Percentiles rank a stretch among this genome's conserved stretches.
These are phyloP conservation scores for Lochmaea crataegi DNA, from an alignment of 2,888 invertebrate genomes.

Conservation along the genomic window DNA sequence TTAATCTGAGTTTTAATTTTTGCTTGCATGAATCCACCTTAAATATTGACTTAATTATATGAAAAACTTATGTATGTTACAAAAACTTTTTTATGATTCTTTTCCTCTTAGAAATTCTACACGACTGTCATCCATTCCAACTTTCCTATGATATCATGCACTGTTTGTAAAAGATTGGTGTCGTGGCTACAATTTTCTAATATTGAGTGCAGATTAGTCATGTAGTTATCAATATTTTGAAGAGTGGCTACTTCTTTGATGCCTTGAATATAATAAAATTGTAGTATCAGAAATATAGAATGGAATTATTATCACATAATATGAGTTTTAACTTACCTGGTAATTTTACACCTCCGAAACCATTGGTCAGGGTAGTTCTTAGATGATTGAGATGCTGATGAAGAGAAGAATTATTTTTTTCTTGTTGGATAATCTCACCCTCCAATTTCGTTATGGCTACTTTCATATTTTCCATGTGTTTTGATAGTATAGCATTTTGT, in stretches of 20 bases:
- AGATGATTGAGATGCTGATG: conserved; percentile 85
- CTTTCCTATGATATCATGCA: conserved; percentile 82
- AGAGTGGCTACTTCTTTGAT: conserved; percentile 82
- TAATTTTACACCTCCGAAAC: conserved; percentile 75
- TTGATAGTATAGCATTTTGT: conserved; percentile 91
- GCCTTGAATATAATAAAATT: conserved; percentile 61
- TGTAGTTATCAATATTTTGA: conserved; percentile 88
- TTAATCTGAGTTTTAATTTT: no score
- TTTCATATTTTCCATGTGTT: conserved; percentile 95
- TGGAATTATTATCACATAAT: neutral
- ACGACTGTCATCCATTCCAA: conserved; percentile 70
- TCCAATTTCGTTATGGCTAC: conserved; percentile 88
- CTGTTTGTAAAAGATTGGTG: conserved; percentile 74
- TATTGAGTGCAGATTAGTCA: conserved; percentile 82
- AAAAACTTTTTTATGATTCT: conserved; percentile 42
- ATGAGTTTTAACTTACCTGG: conserved; percentile 69
- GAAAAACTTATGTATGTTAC: conserved; percentile 2
- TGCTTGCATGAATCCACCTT: no score
- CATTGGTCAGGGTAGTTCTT: conserved; percentile 77
- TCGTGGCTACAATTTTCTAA: conserved; percentile 75
- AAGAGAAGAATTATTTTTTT: conserved; percentile 82
- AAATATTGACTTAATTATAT: neutral
- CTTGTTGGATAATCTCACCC: conserved; percentile 85
- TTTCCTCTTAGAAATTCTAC: conserved; percentile 42
- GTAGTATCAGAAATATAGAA: neutral